Evolutionary conservation across 2,113 vertebrate species (phyloP), one percentile per base, ranked within the genome.

Genomic region (Elephas maximus): DNA sequence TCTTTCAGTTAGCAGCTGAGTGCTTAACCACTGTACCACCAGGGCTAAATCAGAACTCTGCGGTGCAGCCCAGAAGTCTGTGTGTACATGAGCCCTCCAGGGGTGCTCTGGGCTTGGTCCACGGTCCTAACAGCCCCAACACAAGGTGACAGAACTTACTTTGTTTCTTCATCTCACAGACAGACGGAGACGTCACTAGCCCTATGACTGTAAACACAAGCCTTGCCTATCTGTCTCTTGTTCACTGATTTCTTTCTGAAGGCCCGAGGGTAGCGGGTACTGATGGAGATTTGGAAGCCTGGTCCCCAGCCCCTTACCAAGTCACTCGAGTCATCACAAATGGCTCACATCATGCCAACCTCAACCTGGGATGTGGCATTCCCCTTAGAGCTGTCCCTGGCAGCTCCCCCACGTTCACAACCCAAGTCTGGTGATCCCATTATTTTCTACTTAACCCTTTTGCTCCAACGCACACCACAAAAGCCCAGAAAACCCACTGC

Each of bases 391-490:
- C 53, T 57, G 57, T 41, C 37, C 0, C 15, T 4, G 90, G 85
- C 0, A 0, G 21, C 77, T 15, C 6, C 8, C 2, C 30, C 67
- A 26, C 5, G 69, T 6, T 26, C 69, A 45, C 0, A 2, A 23
- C 33, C 33, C 7, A 0, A n/a, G 63, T 48, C 14, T n/a, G 3
- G 3, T 2, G 17, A 37, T 9, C 5, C 6, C 12, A 9, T 30
- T 48, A 15, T 37, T 60, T 69, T 28, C 84, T 45, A 6, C 28
- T 21, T 8, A 18, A 2, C 14, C 10, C 7, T 0, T 21, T 12
- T n/a, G n/a, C 26, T 73, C 28, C 0, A 0, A 6, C 0, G 14
- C 20, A 51, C 5, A 0, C 41, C 44, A 11, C 48, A n/a, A 11
- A n/a, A 0, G 8, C 15, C 17, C 15, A n/a, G 4, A 78, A 57